These are phyloP conservation scores for Dolichopus griseipennis DNA, from an alignment of 2,888 invertebrate genomes.

Conservation along the genomic window DNA sequence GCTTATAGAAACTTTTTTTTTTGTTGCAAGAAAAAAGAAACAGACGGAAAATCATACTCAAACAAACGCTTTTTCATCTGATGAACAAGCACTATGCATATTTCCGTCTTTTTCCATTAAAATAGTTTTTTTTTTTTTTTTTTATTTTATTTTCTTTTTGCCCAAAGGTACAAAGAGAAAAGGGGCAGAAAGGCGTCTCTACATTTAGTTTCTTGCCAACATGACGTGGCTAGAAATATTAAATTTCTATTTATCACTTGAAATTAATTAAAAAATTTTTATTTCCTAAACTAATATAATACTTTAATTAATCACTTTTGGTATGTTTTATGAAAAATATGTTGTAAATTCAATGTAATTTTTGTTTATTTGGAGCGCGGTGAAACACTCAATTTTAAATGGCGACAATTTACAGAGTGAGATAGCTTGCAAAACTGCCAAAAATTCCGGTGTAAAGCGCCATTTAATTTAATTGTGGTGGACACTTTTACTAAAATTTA, in stretches of 20 bases:
- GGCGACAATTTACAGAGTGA: conserved; percentile 1
- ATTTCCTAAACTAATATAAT: not conserved
- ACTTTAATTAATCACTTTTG: conserved; percentile 11
- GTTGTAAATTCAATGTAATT: conserved; percentile 7
- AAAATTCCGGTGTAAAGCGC: not conserved
- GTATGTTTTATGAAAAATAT: not conserved
- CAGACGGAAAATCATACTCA: conserved; percentile 6
- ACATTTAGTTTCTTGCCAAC: conserved; percentile 8
- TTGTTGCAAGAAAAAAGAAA: not conserved
- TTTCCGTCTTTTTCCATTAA: not conserved
- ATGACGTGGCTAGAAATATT: conserved; percentile 9
- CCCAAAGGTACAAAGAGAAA: not conserved
- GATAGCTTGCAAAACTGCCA: conserved; percentile 3
- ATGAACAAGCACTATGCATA: conserved; percentile 6
- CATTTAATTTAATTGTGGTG: not conserved
- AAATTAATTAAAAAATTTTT: not conserved
- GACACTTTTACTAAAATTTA: too few species aligned
- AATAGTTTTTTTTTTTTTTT: not conserved
- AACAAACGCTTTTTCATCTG: conserved; percentile 6
- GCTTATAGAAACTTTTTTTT: conserved; percentile 2
- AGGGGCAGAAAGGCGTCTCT: conserved; percentile 9
- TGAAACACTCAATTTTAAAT: conserved; percentile 5
- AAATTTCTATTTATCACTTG: conserved; percentile 6
- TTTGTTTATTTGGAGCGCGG: conserved; percentile 8
- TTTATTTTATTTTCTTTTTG: conserved; percentile 2